These are phyloP conservation scores for Scaptodrosophila latifasciaeformis DNA, from an alignment of 2,888 invertebrate genomes.

Conservation along the genomic window DNA sequence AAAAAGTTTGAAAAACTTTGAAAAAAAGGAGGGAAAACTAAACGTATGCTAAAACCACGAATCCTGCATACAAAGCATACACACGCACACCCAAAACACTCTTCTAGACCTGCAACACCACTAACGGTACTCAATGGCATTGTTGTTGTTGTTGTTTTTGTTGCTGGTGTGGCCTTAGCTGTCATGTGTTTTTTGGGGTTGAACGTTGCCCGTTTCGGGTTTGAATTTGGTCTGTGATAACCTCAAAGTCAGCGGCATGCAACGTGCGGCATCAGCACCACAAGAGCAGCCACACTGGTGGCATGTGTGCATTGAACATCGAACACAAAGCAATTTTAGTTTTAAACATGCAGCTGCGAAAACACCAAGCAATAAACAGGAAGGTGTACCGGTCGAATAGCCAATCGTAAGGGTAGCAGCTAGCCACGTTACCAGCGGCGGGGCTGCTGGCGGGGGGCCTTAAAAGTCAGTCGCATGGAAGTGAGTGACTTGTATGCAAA, in stretches of 20 bases:
- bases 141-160: not conserved
- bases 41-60: conserved; percentile 55
- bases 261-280: conserved; percentile 4
- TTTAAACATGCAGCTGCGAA: conserved; percentile 44
- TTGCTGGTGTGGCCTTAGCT: not conserved
- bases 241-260: conserved; percentile 54
- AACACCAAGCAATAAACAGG: not conserved
- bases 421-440: not conserved
- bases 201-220: not conserved
- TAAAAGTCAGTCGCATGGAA: conserved; percentile 20
- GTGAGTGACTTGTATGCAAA: conserved; percentile 66
- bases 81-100: conserved; percentile 25
- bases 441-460: not conserved
- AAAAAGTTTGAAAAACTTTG: conserved; percentile 13
- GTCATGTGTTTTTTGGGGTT: not conserved
- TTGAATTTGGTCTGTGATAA: conserved; percentile 36
- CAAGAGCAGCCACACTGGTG: conserved; percentile 29
- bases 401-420: not conserved
- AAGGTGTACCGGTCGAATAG: not conserved
- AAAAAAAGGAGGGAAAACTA: not conserved
- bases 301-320: conserved; percentile 58
- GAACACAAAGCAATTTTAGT: conserved; percentile 67
- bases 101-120: too few species aligned
- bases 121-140: not conserved
- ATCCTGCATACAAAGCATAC: conserved; percentile 57